Conservation (phyloP, 2,888 invertebrate genomes). For the Helleia helle region DNA sequence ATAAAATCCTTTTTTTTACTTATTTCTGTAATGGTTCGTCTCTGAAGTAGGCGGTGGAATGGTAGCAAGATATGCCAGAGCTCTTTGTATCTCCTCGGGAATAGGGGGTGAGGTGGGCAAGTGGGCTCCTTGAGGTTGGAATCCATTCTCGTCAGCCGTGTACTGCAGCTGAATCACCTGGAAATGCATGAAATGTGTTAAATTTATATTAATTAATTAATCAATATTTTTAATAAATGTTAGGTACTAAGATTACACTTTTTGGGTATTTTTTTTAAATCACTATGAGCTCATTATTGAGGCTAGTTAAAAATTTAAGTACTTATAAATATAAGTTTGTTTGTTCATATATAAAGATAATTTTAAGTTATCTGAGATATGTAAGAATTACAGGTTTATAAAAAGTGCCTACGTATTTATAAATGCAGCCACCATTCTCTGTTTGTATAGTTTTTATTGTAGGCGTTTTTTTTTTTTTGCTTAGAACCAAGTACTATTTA, state of each 20-base stretch:
- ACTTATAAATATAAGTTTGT: no score
- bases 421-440: neutral
- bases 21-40: conserved; percentile 18
- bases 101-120: conserved; percentile 79
- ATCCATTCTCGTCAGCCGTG: conserved; percentile 82
- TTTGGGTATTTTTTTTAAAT: no score
- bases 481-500: no score
- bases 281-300: no score
- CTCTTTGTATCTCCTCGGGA: conserved; percentile 78
- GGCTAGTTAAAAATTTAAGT: no score
- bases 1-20: conserved; percentile 7
- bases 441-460: neutral
- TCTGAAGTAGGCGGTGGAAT: conserved; percentile 66
- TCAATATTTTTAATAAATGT: no score
- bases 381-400: no score
- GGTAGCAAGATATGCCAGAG: conserved; percentile 77
- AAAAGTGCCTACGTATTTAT: neutral
- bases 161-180: conserved; percentile 77
- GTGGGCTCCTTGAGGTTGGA: conserved; percentile 78
- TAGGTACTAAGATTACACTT: no score
- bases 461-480: neutral
- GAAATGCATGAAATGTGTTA: conserved; percentile 11
- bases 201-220: no score
- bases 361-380: no score
- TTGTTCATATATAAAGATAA: no score